Conservation (phyloP, 92 coral and sea anemone genomes). For the Bergia puertoricense region DNA sequence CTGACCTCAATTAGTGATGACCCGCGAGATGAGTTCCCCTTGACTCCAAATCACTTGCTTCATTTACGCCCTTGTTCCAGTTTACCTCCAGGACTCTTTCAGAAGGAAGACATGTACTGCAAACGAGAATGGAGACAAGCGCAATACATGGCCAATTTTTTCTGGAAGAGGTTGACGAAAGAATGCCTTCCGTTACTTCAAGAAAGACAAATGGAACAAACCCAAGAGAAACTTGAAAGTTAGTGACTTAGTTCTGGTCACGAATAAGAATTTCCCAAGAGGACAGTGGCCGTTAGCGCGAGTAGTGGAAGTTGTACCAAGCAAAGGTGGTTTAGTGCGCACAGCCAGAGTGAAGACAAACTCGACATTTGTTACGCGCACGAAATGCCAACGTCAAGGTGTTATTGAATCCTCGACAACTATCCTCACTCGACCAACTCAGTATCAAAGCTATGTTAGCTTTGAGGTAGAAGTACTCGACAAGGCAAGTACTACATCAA, state of each 20-base stretch:
- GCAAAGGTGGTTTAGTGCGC: too few relatives aligned
- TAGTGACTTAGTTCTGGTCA: not conserved
- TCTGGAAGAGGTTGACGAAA: not conserved
- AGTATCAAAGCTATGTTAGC: not conserved
- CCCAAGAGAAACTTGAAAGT: too few relatives aligned
- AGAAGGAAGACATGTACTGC: too few relatives aligned
- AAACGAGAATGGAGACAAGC: not conserved
- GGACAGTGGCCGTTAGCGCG: not conserved
- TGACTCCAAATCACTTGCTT: too few relatives aligned
- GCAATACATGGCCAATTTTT: not conserved
- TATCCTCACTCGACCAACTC: not conserved
- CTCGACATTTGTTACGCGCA: not conserved
- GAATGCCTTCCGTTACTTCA: not conserved
- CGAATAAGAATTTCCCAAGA: conserved; percentile 8
- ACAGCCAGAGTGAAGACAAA: too few relatives aligned
- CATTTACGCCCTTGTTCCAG: not conserved
- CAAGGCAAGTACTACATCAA: too few relatives aligned
- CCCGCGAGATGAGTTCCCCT: too few relatives aligned
- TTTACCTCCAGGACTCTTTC: not conserved
- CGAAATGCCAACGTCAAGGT: conserved; percentile 2
- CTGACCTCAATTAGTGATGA: too few relatives aligned
- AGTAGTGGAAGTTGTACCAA: too few relatives aligned
- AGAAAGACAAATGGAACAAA: too few relatives aligned
- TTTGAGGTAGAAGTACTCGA: too few relatives aligned
- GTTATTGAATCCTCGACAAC: too few relatives aligned